A percentile compares a stretch with the other conserved stretches of the same genome.
These are phyloP conservation scores for Microdon myrmicae DNA, from an alignment of 2,888 invertebrate genomes.

Conservation along the genomic window DNA sequence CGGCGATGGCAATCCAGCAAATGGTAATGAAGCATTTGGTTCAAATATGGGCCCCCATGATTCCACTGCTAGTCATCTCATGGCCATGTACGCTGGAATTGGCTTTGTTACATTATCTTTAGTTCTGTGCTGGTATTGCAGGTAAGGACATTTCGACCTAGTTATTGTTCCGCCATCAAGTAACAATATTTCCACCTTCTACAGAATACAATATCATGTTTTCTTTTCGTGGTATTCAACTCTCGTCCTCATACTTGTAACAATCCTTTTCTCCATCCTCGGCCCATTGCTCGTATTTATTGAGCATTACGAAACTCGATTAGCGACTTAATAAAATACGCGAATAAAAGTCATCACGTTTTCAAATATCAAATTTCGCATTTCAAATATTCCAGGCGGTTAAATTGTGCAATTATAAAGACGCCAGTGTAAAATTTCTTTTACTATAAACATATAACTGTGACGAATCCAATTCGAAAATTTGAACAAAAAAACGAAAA, in stretches of 20 bases:
- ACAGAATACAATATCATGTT: conserved; percentile 70
- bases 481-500: conserved; percentile 34
- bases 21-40: conserved; percentile 18
- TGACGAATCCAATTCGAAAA: conserved; percentile 39
- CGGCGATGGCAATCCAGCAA: conserved; percentile 14
- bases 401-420: not conserved
- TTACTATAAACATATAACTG: conserved; percentile 34
- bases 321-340: conserved; percentile 57
- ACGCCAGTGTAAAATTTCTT: not conserved
- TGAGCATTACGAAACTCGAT: conserved; percentile 49
- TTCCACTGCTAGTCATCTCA: conserved; percentile 19
- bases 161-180: conserved; percentile 5
- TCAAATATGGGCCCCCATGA: conserved; percentile 36
- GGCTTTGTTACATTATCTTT: conserved; percentile 50
- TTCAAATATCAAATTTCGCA: conserved; percentile 1
- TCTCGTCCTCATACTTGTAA: conserved; percentile 55
- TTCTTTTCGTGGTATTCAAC: conserved; percentile 67
- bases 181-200: conserved; percentile 20
- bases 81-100: conserved; percentile 53
- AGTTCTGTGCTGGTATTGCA: conserved; percentile 56
- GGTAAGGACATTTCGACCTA: too few relatives aligned
- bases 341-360: too few relatives aligned
- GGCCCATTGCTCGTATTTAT: conserved; percentile 54
- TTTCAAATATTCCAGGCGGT: not conserved
- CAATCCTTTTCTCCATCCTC: conserved; percentile 54